Conservation (phyloP, 2,797 vertebrate species). For the Poeciliopsis presidionis region DNA sequence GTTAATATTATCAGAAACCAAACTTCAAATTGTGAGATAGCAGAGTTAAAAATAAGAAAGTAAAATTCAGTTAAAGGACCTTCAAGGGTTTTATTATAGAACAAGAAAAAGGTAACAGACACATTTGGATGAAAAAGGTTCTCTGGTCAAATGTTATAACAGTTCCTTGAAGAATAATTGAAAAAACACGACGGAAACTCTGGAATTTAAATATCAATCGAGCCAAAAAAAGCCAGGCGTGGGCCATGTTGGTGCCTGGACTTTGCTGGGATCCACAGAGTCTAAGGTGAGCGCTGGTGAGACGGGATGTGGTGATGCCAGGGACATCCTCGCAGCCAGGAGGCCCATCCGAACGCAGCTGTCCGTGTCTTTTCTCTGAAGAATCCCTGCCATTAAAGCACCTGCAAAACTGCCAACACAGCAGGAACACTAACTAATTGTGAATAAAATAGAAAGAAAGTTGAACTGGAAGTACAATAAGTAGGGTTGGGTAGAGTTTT, state of each 20-base stretch:
- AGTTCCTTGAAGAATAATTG: not conserved
- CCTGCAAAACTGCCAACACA: slow-evolving; percentile 82
- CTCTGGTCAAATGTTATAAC: not conserved
- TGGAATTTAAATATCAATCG: slow-evolving; percentile 44
- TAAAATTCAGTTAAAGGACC: not conserved
- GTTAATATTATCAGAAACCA: not conserved
- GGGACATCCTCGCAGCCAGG: slow-evolving; percentile 81
- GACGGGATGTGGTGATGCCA: slow-evolving; percentile 82
- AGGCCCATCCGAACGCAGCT: slow-evolving; percentile 88
- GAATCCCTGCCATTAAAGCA: slow-evolving; percentile 85
- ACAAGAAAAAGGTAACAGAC: not conserved
- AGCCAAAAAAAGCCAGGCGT: slow-evolving; percentile 70
- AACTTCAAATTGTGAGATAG: not conserved
- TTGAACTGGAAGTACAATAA: slow-evolving; percentile 10
- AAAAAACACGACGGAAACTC: not conserved
- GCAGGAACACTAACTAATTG: not conserved
- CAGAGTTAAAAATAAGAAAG: too few species aligned
- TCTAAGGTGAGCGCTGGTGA: slow-evolving; percentile 74
- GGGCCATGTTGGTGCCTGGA: slow-evolving; percentile 71
- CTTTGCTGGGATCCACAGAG: slow-evolving; percentile 71
- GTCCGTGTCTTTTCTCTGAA: slow-evolving; percentile 78
- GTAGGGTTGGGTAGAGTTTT: not conserved
- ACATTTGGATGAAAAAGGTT: not conserved
- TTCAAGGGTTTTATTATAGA: not conserved
- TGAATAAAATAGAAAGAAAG: slow-evolving; percentile 5